These are phyloP conservation scores for Diarsia brunnea DNA, from an alignment of 2,888 invertebrate genomes.

Conservation along the genomic window DNA sequence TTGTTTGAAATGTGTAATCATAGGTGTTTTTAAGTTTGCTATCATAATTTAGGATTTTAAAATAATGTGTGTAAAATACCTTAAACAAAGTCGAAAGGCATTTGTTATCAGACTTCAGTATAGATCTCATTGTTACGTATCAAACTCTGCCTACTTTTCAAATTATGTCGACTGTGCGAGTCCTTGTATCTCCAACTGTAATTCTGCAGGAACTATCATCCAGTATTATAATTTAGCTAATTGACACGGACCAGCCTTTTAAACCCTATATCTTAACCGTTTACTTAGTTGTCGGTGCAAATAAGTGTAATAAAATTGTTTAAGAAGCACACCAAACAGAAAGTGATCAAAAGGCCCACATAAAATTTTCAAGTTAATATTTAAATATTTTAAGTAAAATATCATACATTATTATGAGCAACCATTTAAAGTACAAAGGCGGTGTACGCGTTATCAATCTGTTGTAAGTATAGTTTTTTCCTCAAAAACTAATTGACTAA, in stretches of 20 bases:
- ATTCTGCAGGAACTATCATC: neutral
- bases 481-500: neutral
- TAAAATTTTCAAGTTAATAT: no score
- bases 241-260: neutral
- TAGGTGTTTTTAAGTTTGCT: neutral
- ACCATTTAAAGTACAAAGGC: no score
- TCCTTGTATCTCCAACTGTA: neutral
- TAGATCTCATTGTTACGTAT: neutral
- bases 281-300: slow-evolving; percentile 17
- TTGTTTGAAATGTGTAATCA: slow-evolving; percentile 26
- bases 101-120: no score
- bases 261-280: slow-evolving; percentile 20
- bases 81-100: no score
- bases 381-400: neutral
- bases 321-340: neutral
- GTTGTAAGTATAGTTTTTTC: neutral
- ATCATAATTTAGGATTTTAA: no score
- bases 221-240: slow-evolving; percentile 11
- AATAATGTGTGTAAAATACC: no score
- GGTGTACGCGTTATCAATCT: no score
- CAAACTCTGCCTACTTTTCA: neutral
- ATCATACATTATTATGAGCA: neutral
- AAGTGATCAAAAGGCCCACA: slow-evolving; percentile 10
- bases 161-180: neutral
- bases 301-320: slow-evolving; percentile 11